Evolutionary conservation across 2,888 invertebrate genomes (phyloP).

Genomic region (Tribolium freemani): DNA sequence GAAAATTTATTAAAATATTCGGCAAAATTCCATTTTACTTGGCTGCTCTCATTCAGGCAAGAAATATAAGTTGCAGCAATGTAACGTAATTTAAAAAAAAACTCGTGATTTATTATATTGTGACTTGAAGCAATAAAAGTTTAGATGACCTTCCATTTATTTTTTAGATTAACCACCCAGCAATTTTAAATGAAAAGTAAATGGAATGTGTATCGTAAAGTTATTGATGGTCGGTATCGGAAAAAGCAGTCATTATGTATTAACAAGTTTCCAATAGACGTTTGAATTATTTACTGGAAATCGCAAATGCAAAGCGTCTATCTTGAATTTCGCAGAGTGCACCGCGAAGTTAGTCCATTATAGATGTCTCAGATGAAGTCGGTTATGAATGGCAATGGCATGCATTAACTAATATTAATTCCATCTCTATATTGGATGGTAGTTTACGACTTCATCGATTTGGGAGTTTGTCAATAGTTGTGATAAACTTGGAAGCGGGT

Average conservation of each 20-base stretch:
- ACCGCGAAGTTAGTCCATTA: slow-evolving; percentile 19
- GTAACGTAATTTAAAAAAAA: not conserved
- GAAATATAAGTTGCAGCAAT: too few relatives aligned
- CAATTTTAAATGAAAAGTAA: not conserved
- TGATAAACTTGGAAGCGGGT: not conserved
- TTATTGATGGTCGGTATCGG: not conserved
- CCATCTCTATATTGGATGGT: slow-evolving; percentile 10
- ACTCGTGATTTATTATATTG: not conserved
- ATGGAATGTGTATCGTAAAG: not conserved
- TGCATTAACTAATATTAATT: slow-evolving; percentile 28
- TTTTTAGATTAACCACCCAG: not conserved
- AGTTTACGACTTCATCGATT: slow-evolving; percentile 24
- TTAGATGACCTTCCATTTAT: not conserved
- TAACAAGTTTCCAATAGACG: slow-evolving; percentile 6
- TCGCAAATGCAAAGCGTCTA: slow-evolving; percentile 9
- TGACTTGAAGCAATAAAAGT: not conserved
- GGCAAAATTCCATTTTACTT: not conserved
- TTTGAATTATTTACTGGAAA: slow-evolving; percentile 12
- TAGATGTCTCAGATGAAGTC: slow-evolving; percentile 10
- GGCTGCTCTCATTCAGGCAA: not conserved
- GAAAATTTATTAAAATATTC: not conserved
- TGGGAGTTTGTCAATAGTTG: slow-evolving; percentile 1
- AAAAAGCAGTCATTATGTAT: not conserved
- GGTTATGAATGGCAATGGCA: slow-evolving; percentile 25
- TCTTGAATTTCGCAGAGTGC: slow-evolving; percentile 22